Evolutionary conservation across 2,113 vertebrate genomes (phyloP), one percentile per base, ranked within the genome.

Genomic region (Perccottus glenii): DNA sequence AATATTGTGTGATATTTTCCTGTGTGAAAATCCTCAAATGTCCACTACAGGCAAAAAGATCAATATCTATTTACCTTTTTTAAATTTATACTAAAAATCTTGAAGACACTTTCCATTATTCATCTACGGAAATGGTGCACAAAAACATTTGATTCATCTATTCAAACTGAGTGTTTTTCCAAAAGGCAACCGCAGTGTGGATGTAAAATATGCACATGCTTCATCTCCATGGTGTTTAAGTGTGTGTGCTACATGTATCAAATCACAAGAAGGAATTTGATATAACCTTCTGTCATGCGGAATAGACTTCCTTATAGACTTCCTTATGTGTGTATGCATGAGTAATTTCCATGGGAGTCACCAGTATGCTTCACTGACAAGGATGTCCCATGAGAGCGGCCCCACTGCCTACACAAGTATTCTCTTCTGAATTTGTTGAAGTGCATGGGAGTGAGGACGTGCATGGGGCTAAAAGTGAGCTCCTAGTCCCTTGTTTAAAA

Each of bases 281-380:
- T 47, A 5, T 44, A 58, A 67, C 67, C 46, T 55, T 58, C 47
- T 66, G 64, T 63, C 82, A 69, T 46, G 33, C 57, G 38, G 36
- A 67, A 52, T 60, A 47, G 40, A 12, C 53, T 52, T 27, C n/a
- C 44, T 59, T 66, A 51, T 62, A 43, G 60, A 38, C 62, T 9
- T 70, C 49, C 35, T 60, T 27, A 27, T 2, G 65, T 51, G 10
- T 5, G 0, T 62, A 47, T 49, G 66, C 14, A 9, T 64, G 27
- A 62, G 38, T 60, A 51, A 74, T 73, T 79, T 76, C 71, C 48
- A 75, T 62, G 12, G 45, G 64, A 67, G 51, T 38, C 50, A 40
- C 19, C 38, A 45, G 35, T 9, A 57, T 61, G 52, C 40, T 11
- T n/a, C 9, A 5, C 48, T 73, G 70, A 67, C 64, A 61, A 58